A percentile compares a stretch with the other conserved stretches of the same genome.
phyloP scores from a whole-genome alignment of 2,888 invertebrate genomes.

The Euclidia mi region DNA sequence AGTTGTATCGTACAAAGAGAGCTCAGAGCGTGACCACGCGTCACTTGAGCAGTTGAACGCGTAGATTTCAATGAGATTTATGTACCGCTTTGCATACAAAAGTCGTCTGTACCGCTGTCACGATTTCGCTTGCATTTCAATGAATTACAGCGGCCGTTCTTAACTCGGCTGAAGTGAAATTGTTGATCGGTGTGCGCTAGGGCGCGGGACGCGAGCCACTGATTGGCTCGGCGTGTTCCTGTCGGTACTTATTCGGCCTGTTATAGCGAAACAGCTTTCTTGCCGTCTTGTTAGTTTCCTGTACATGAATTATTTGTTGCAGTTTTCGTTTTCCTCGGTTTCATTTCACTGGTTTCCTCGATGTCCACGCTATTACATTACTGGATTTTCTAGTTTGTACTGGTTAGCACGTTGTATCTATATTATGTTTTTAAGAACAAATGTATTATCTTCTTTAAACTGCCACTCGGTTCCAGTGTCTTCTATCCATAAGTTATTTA shows the following conservation, averaged over 20 bases:
- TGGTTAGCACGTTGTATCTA: conserved; percentile 9
- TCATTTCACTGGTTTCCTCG: conserved; percentile 27
- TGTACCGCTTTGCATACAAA: conserved; percentile 59
- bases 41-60: conserved; percentile 31
- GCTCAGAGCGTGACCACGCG: conserved; percentile 61
- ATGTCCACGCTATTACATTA: conserved; percentile 17
- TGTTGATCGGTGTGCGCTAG: conserved; percentile 33
- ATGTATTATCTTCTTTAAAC: conserved; percentile 13
- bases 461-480: conserved; percentile 4
- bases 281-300: conserved; percentile 52
- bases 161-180: conserved; percentile 51
- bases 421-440: conserved; percentile 1
- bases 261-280: conserved; percentile 59
- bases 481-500: background rate
- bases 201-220: conserved; percentile 21
- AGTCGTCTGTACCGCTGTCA: conserved; percentile 53
- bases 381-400: conserved; percentile 21
- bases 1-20: conserved; percentile 40
- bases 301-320: conserved; percentile 48
- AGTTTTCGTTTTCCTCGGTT: conserved; percentile 55
- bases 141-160: conserved; percentile 45
- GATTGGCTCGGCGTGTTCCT: conserved; percentile 51
- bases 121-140: conserved; percentile 61
- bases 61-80: conserved; percentile 53
- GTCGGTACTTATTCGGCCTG: conserved; percentile 57